Evolutionary conservation across 2,888 invertebrate species (phyloP), one percentile per base, ranked within the genome.

Genomic region (Melieria crassipennis): DNA sequence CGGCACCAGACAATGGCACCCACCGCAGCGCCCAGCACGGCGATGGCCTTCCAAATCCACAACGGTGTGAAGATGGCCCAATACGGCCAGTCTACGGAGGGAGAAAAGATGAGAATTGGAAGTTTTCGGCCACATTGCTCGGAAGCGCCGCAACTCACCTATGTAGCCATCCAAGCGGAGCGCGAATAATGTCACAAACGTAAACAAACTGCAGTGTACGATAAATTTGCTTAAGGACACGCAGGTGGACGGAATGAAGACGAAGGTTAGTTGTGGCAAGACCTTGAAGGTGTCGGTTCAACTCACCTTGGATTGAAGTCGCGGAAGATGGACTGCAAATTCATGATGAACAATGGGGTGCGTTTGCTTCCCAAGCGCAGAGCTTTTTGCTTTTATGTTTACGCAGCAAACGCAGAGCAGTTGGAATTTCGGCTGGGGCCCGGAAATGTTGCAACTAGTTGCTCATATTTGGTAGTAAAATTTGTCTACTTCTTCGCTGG

Each of bases 1-100:
- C 94, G 91, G 92, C 96, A 96, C 97, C 98, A 99, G 16, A 98
- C 94, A 83, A 95, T 94, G 79, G 96, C 95, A 65, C 99, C 99
- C 71, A 97, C 91, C 62, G 93, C 91, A 57, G 98, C 97, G 72
- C 98, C 99, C 66, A 92, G 83, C 56, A 98, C 92, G 13, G 97
- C 98, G 84, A 97, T 83, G 75, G 92, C 90, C 86, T 99, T 99
- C 97, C 99, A 99, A 79, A 97, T 91, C 98, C 98, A 99, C 83
- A 99, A 92, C 65, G 99, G 99, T 30, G 94, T 91, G 87, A 99
- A 99, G 58, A 99, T 93, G 7, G 94, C 92, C 97, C 98, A 98
- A 87, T 94, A 98, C 63, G 95, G 96, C 95, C 97, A 97, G 83
- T 94, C 91, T 87, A 57, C 9, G 43, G 30, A 1, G 63, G 70